A percentile compares a stretch with the other conserved stretches of the same genome.
Evolutionary conservation across 2,113 vertebrate genomes (phyloP).

Genomic region (Capricornis sumatraensis): DNA sequence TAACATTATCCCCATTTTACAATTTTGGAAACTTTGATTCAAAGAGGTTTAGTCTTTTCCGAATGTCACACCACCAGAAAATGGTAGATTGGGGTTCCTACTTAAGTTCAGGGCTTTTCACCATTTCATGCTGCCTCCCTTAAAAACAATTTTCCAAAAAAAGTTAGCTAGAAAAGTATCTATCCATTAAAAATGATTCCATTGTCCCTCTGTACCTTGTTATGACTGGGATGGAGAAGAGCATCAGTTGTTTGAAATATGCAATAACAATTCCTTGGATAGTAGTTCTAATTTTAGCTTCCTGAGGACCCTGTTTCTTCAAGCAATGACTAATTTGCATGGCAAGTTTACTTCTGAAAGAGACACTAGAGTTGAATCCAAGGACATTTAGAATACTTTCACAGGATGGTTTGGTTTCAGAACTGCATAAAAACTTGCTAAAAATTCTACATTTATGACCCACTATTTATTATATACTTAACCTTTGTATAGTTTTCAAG

Average conservation of each 20-base stretch:
- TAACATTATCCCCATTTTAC: neutral
- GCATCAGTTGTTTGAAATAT: constrained; percentile 53
- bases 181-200: constrained; percentile 33
- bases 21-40: neutral
- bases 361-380: constrained; percentile 62
- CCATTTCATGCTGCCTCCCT: neutral
- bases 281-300: constrained; percentile 66
- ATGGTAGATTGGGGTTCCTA: neutral
- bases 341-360: constrained; percentile 57
- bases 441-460: neutral
- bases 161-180: constrained; percentile 16
- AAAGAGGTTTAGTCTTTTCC: neutral
- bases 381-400: constrained; percentile 53
- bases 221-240: constrained; percentile 3
- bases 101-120: neutral
- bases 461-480: constrained; percentile 47
- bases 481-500: constrained; percentile 56
- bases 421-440: constrained; percentile 30
- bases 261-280: constrained; percentile 42
- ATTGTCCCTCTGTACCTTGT: constrained; percentile 15
- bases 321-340: constrained; percentile 61
- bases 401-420: constrained; percentile 17
- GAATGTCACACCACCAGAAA: neutral
- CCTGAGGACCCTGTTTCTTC: constrained; percentile 44
- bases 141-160: neutral